Evolutionary conservation across 2,888 invertebrate species (phyloP).

Genomic region (Tenthredo mesomela): DNA sequence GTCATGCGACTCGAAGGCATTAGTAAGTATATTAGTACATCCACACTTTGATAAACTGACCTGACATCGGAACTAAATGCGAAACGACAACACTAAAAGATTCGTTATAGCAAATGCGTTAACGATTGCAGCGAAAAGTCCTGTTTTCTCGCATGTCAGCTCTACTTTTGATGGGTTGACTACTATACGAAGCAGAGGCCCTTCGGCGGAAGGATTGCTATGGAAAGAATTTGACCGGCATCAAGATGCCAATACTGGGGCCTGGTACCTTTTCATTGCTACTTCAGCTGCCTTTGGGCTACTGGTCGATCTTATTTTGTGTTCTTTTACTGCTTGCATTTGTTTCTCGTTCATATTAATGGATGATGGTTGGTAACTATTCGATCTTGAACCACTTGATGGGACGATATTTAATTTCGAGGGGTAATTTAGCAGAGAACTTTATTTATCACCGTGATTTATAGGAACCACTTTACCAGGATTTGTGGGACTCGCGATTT

Average conservation of each 20-base stretch:
- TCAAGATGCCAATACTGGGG: slow-evolving; percentile 85
- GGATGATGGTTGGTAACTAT: slow-evolving; percentile 78
- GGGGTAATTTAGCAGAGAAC: not conserved
- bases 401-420: not conserved
- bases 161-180: slow-evolving; percentile 91
- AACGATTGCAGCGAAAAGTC: slow-evolving; percentile 83
- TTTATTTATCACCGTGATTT: slow-evolving; percentile 22
- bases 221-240: slow-evolving; percentile 86
- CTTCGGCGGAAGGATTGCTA: slow-evolving; percentile 83
- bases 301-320: slow-evolving; percentile 86
- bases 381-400: not conserved
- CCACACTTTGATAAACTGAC: not conserved
- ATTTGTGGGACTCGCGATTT: slow-evolving; percentile 86
- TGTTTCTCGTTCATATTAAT: slow-evolving; percentile 83
- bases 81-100: not conserved
- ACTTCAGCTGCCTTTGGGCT: slow-evolving; percentile 86
- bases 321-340: slow-evolving; percentile 83
- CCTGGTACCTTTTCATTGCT: slow-evolving; percentile 84
- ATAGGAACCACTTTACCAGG: slow-evolving; percentile 81
- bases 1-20: slow-evolving; percentile 83
- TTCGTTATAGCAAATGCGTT: not conserved
- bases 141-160: slow-evolving; percentile 94
- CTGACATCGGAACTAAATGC: not conserved
- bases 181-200: slow-evolving; percentile 90
- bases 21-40: slow-evolving; percentile 74